Evolutionary conservation across 2,113 vertebrate species (phyloP).

Genomic region (Centrocercus urophasianus): DNA sequence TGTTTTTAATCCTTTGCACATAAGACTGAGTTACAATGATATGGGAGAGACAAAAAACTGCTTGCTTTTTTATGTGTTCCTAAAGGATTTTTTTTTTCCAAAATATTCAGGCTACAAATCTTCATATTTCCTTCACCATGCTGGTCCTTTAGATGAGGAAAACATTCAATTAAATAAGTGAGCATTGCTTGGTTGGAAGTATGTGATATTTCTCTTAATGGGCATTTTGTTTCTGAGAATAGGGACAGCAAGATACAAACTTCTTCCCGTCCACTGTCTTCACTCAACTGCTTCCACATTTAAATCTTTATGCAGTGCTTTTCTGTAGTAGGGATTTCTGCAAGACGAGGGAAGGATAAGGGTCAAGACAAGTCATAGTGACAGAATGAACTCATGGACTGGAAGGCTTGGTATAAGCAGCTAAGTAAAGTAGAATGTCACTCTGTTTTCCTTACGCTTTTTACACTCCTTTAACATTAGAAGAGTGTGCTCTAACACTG

Average conservation of each 20-base stretch:
- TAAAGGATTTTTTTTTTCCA: background rate
- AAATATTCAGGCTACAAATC: background rate
- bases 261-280: background rate
- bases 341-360: background rate
- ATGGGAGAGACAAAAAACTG: background rate
- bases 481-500: background rate
- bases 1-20: background rate
- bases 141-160: background rate
- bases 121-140: accelerated
- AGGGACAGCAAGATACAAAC: accelerated
- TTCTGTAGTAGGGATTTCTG: background rate
- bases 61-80: background rate
- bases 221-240: background rate
- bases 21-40: accelerated
- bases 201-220: accelerated
- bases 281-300: accelerated
- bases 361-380: background rate
- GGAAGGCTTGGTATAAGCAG: background rate
- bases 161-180: background rate
- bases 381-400: background rate
- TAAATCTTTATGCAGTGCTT: background rate
- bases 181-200: background rate
- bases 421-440: background rate
- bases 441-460: background rate
- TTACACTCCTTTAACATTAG: background rate